Evolutionary conservation across 2,113 vertebrate genomes (phyloP).

Genomic region (Ivindomyrus marchei): DNA sequence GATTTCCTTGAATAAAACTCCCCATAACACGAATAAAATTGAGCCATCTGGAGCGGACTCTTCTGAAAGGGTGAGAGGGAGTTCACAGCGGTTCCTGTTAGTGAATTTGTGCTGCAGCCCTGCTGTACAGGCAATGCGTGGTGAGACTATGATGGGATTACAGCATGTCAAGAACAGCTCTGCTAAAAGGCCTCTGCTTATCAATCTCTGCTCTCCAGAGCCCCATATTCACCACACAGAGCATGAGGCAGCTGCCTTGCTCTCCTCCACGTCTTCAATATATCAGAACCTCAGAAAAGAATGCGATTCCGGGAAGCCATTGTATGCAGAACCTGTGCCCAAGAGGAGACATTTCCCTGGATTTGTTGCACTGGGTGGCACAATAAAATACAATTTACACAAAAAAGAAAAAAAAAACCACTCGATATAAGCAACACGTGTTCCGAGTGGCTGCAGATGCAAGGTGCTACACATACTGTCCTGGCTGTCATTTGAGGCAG

Average conservation of each 20-base stretch:
- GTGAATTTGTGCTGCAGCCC: neutral
- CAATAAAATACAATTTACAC: neutral
- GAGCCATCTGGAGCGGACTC: neutral
- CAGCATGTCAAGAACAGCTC: conserved; percentile 14
- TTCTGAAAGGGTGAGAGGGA: neutral
- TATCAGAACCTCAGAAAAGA: neutral
- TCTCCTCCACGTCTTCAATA: neutral
- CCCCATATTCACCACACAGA: conserved; percentile 30
- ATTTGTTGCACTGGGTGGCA: neutral
- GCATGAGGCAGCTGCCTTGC: neutral
- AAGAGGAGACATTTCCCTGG: neutral
- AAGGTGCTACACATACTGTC: neutral
- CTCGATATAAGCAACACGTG: neutral
- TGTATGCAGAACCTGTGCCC: no score
- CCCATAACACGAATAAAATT: neutral
- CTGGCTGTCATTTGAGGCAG: neutral
- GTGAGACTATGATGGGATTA: conserved; percentile 26
- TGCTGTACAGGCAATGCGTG: neutral
- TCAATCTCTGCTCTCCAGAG: neutral
- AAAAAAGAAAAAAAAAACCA: neutral
- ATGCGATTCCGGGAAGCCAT: neutral
- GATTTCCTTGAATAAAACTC: neutral
- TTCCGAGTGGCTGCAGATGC: neutral
- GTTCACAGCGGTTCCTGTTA: neutral
- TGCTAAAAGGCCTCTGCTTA: conserved; percentile 21